phyloP scores from a whole-genome alignment of 1,140 invertebrate genomes.

The Batillaria attramentaria region DNA sequence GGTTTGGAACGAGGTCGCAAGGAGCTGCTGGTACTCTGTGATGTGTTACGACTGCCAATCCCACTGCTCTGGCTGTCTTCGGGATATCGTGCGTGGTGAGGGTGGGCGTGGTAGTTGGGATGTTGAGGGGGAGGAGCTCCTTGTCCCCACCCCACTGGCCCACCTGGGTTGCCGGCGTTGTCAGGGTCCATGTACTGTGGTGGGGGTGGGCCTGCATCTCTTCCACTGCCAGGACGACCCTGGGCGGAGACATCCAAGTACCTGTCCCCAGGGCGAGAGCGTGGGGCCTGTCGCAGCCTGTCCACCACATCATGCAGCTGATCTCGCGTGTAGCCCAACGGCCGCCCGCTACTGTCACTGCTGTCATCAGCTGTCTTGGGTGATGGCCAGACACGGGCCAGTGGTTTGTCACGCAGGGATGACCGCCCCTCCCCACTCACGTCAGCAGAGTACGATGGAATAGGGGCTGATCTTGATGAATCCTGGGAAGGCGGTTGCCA shows the following conservation, averaged over 20 bases:
- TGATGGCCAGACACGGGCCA: conserved; percentile 25
- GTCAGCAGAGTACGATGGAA: conserved; percentile 23
- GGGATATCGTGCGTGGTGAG: conserved; percentile 35
- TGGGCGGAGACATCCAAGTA: conserved; percentile 25
- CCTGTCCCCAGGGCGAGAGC: conserved; percentile 24
- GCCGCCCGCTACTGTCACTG: conserved; percentile 59
- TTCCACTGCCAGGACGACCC: neutral
- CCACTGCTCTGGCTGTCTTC: conserved; percentile 86
- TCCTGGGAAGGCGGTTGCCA: conserved; percentile 20
- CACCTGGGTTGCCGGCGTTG: neutral
- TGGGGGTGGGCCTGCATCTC: neutral
- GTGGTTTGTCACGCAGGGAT: neutral
- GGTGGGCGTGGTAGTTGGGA: neutral
- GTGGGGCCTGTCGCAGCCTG: conserved; percentile 66
- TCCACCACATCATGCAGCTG: conserved; percentile 71
- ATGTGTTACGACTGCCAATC: conserved; percentile 93
- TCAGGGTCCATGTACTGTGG: conserved; percentile 14
- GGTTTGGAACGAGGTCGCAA: conserved; percentile 47
- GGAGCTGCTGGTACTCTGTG: conserved; percentile 81
- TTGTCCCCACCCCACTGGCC: conserved; percentile 19
- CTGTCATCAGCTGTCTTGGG: conserved; percentile 34
- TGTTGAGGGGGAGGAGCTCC: no score
- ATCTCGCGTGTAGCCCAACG: conserved; percentile 71
- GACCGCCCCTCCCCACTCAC: neutral
- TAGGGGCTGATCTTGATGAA: conserved; percentile 11